A percentile compares a stretch with the other conserved stretches of the same genome.
These are phyloP conservation scores for Drosophila quinaria DNA, from an alignment of 2,888 invertebrate species.

Conservation along the genomic window DNA sequence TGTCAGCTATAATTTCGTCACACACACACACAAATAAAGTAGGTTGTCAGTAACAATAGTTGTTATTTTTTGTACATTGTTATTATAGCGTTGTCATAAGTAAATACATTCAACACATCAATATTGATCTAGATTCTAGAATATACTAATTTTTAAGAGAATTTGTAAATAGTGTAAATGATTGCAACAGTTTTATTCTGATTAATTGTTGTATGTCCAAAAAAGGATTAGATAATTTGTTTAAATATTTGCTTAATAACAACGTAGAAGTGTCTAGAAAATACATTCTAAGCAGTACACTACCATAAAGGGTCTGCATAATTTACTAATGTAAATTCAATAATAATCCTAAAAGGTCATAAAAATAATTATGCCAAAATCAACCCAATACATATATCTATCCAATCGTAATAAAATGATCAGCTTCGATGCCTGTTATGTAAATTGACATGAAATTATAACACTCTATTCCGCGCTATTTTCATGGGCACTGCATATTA, in stretches of 20 bases:
- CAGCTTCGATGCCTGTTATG: neutral
- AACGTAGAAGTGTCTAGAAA: constrained; percentile 13
- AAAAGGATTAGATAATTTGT: neutral
- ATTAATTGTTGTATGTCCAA: neutral
- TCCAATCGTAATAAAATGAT: neutral
- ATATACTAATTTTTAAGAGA: neutral
- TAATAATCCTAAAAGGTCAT: constrained; percentile 49
- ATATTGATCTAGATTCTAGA: neutral
- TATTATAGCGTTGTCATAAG: neutral
- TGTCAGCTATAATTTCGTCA: constrained; percentile 16
- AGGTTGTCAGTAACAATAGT: constrained; percentile 11
- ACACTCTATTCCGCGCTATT: neutral
- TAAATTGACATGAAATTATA: neutral
- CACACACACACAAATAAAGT: constrained; percentile 7
- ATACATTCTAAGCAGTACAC: neutral
- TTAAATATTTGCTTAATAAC: neutral
- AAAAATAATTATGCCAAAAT: constrained; percentile 1
- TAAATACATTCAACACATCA: neutral
- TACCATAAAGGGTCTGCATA: neutral
- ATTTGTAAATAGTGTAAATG: neutral
- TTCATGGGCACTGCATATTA: neutral
- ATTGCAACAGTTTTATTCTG: neutral
- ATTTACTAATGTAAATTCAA: constrained; percentile 12
- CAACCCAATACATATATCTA: neutral
- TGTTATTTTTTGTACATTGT: neutral